Base-by-base conservation (phyloP, 37 sponge, comb jelly and placozoan genomes). In the Eunapius fragilis region DNA sequence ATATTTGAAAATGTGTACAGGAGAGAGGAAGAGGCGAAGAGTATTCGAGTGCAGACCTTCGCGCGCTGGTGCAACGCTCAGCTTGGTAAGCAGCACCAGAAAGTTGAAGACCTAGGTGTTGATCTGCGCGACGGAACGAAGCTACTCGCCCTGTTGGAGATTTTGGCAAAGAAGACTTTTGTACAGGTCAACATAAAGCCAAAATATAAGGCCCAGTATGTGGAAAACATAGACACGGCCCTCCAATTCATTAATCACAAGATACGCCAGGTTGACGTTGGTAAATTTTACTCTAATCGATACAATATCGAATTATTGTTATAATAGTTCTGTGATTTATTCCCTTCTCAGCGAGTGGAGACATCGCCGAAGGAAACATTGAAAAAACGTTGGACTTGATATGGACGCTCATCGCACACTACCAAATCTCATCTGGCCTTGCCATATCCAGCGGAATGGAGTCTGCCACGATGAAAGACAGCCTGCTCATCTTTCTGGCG, bases 351-450 rank as follows among this genome's bases (percentile, higher is more conserved):
- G 96, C 95, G 14, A 76, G 77, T 75, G 90, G 84, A 47, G 97
- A 99, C 78, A 95, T 99, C 48, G 92, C 90, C 23, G 89, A 88
- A 37, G 91, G 93, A 3, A 97, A 99, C 88, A 38, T 95, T 73
- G 97, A 99, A 79, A 94, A 95, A 19, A 99, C 97, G 45, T 86
- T 97, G 26, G 99, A 97, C n/a, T 82, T 99, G 70, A 79, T 99
- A 17, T 99, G 99, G 99, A 97, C 95, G 25, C 96, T 99, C 49
- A 99, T 99, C 75, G 92, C 95, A 0, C 99, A 99, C 88, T 99
- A 95, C 85, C 99, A 99, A 89, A 95, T 99, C 82, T 3, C 41
- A 41, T 41, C 41, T 3, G 41, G 6, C 6, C 41, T 41, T 41
- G 41, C 41, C 3, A 41, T 41, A 9, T 41, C 41, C 6, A 41